Conservation (phyloP, 2,888 invertebrate genomes). For the Lathronympha strigana region DNA sequence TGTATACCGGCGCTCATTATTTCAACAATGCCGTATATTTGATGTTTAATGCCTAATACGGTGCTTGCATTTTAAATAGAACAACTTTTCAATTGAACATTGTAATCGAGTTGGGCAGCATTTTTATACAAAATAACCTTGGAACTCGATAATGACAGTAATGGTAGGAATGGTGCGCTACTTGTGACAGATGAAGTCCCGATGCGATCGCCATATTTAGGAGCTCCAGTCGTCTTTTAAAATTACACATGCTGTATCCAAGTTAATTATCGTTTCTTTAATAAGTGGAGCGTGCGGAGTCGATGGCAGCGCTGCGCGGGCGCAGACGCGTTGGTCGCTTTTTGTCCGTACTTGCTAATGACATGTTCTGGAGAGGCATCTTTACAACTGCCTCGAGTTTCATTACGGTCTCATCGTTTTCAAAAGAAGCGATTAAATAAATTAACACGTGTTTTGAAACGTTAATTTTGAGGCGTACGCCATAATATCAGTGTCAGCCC, state of each 20-base stretch:
- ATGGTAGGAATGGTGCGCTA: constrained; percentile 35
- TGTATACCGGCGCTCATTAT: constrained; percentile 65
- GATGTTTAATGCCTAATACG: constrained; percentile 52
- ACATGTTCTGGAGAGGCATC: constrained; percentile 47
- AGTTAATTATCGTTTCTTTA: constrained; percentile 44
- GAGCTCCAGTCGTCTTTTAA: constrained; percentile 45
- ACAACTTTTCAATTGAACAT: constrained; percentile 31
- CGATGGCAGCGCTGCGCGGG: constrained; percentile 43
- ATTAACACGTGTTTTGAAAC: constrained; percentile 50
- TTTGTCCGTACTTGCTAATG: constrained; percentile 40
- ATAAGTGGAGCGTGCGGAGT: constrained; percentile 50
- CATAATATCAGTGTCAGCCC: constrained; percentile 45
- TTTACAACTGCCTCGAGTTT: constrained; percentile 46
- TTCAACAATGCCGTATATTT: constrained; percentile 63
- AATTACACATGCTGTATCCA: constrained; percentile 46
- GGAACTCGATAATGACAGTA: constrained; percentile 23
- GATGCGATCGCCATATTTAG: constrained; percentile 46
- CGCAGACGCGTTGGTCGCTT: constrained; percentile 40
- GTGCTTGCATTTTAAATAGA: constrained; percentile 41
- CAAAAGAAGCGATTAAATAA: constrained; percentile 53
- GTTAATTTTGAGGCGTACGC: constrained; percentile 46
- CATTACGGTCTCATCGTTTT: constrained; percentile 47
- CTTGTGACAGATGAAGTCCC: constrained; percentile 46
- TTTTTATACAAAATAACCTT: constrained; percentile 35
- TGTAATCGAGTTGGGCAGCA: constrained; percentile 28